Conservation (phyloP, 2,888 invertebrate species). For the Aquatica leii region DNA sequence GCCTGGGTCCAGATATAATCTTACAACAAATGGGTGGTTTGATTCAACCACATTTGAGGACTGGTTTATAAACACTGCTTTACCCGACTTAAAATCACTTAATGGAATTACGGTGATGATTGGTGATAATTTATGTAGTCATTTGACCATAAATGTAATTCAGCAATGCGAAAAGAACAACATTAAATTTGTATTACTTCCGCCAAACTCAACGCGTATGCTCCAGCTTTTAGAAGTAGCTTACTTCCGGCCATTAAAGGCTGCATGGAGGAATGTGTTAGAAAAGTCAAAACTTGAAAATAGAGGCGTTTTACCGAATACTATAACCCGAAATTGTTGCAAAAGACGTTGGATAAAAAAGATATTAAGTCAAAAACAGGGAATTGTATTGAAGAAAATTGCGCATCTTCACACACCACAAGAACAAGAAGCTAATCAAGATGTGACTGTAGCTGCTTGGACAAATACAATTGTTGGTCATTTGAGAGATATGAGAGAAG, state of each 20-base stretch:
- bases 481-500: background rate
- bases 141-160: background rate
- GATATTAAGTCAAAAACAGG: background rate
- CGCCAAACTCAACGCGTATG: background rate
- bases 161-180: background rate
- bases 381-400: conserved; percentile 5
- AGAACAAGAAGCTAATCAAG: background rate
- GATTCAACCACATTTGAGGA: background rate
- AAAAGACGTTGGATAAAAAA: background rate
- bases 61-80: background rate
- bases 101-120: conserved; percentile 3
- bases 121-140: conserved; percentile 10
- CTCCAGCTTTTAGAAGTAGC: conserved; percentile 2
- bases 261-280: background rate
- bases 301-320: background rate
- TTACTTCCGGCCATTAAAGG: conserved; percentile 2
- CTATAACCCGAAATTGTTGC: too few species aligned
- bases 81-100: background rate
- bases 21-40: conserved; percentile 3
- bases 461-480: background rate
- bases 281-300: background rate
- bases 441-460: background rate
- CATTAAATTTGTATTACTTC: conserved; percentile 9
- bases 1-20: background rate
- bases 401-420: background rate